Evolutionary conservation across 2,113 vertebrate genomes (phyloP).

Genomic region (Notothenia coriiceps): DNA sequence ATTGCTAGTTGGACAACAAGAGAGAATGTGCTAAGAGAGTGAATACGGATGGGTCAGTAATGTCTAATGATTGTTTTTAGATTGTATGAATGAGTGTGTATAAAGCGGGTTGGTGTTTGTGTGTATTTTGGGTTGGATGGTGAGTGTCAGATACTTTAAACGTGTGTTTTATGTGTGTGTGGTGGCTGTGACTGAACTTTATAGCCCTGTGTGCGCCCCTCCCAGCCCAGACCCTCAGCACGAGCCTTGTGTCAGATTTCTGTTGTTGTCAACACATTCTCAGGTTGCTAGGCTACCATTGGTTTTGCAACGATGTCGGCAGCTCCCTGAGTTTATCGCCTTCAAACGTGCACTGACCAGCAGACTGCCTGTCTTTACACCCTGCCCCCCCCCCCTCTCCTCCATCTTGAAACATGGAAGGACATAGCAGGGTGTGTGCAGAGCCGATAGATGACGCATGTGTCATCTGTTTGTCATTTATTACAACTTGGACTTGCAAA

Average conservation of each 20-base stretch:
- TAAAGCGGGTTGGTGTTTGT: not conserved
- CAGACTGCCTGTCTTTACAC: constrained; percentile 48
- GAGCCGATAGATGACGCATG: no score
- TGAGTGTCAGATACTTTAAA: constrained; percentile 37
- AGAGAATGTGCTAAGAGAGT: not conserved
- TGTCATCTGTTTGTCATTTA: no score
- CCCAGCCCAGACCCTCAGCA: constrained; percentile 41
- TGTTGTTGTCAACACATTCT: constrained; percentile 79
- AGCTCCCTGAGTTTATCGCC: constrained; percentile 68
- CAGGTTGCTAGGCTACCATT: constrained; percentile 65
- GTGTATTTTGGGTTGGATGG: constrained; percentile 30
- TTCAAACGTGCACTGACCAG: constrained; percentile 59
- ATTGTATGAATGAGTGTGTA: not conserved
- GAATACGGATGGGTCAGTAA: not conserved
- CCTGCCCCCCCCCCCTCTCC: not conserved
- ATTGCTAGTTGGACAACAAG: not conserved
- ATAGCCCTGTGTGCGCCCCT: constrained; percentile 34
- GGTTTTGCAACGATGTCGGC: constrained; percentile 51
- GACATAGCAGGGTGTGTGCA: no score
- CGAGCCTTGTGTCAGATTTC: constrained; percentile 57
- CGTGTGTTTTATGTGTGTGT: constrained; percentile 23
- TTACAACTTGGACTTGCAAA: no score
- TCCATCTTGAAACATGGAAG: not conserved
- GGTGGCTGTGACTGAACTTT: constrained; percentile 16
- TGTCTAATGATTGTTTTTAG: not conserved